Evolutionary conservation across 2,113 vertebrate species (phyloP).

Genomic region (Cryptotis parvus): DNA sequence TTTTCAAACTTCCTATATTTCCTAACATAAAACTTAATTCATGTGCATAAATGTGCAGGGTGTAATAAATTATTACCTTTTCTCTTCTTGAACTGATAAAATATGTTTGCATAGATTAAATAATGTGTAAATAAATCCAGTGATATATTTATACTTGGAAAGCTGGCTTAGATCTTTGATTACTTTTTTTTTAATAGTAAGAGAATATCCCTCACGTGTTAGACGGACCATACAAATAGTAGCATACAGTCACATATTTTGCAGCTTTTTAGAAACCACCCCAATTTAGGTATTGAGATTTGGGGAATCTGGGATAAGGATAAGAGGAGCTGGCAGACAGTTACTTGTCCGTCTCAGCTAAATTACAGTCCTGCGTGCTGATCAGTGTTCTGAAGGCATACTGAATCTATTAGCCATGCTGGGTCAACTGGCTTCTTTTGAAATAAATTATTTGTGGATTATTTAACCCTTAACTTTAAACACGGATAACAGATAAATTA

Average conservation of each 20-base stretch:
- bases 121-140: not conserved
- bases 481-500: slow-evolving; percentile 75
- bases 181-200: not conserved
- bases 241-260: not conserved
- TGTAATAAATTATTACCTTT: not conserved
- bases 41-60: not conserved
- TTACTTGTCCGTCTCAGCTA: slow-evolving; percentile 43
- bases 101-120: not conserved
- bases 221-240: slow-evolving; percentile 40
- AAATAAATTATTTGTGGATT: not conserved
- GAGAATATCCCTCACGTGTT: slow-evolving; percentile 23
- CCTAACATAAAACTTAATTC: not conserved
- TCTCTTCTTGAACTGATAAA: not conserved
- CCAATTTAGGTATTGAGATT: slow-evolving; percentile 16
- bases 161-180: not conserved
- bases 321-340: not conserved
- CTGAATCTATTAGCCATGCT: slow-evolving; percentile 65
- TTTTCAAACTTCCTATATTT: slow-evolving; percentile 6
- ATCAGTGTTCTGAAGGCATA: not conserved
- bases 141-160: slow-evolving; percentile 10
- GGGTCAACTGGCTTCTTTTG: slow-evolving; percentile 45
- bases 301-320: not conserved
- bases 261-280: slow-evolving; percentile 61
- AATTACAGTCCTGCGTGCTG: slow-evolving; percentile 49
- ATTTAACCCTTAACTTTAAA: slow-evolving; percentile 54